A percentile compares a stretch with the other conserved stretches of the same genome.
Evolutionary conservation across 1,140 invertebrate genomes (phyloP).

Genomic region (Cotesia typhae): DNA sequence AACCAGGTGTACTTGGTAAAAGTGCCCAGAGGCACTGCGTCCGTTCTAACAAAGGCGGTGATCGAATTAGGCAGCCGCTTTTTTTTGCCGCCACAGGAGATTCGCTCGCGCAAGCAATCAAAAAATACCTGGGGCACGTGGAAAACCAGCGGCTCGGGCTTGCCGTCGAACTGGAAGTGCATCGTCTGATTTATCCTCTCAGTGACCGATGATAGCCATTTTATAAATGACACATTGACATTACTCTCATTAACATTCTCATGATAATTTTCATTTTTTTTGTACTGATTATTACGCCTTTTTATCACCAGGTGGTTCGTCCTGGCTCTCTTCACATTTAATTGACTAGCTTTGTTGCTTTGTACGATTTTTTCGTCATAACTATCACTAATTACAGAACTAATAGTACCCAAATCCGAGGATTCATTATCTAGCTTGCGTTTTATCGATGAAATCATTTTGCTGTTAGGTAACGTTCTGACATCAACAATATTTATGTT

Average conservation of each 20-base stretch:
- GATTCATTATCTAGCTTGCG: no score
- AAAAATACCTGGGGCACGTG: slow-evolving; percentile 78
- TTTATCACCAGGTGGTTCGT: slow-evolving; percentile 48
- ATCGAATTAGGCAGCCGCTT: slow-evolving; percentile 74
- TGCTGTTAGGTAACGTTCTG: no score
- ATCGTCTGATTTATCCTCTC: slow-evolving; percentile 82
- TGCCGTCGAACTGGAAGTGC: slow-evolving; percentile 79
- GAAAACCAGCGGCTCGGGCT: slow-evolving; percentile 77
- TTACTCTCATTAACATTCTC: slow-evolving; percentile 60
- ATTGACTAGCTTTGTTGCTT: slow-evolving; percentile 27
- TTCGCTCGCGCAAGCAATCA: slow-evolving; percentile 75
- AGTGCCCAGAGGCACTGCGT: slow-evolving; percentile 73
- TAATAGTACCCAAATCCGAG: slow-evolving; percentile 42
- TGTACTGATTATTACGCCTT: slow-evolving; percentile 29
- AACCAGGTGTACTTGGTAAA: slow-evolving; percentile 81
- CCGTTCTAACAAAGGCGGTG: slow-evolving; percentile 69
- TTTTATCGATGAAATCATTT: no score
- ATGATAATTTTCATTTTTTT: slow-evolving; percentile 53
- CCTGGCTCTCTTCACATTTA: slow-evolving; percentile 57
- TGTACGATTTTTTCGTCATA: background rate
- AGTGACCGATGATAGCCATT: slow-evolving; percentile 79
- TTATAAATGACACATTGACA: slow-evolving; percentile 69
- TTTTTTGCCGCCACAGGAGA: slow-evolving; percentile 73
- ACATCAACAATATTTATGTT: no score
- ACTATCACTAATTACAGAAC: slow-evolving; percentile 42